Evolutionary conservation across 2,888 invertebrate species (phyloP).

Genomic region (Exephanes ischioxanthus): DNA sequence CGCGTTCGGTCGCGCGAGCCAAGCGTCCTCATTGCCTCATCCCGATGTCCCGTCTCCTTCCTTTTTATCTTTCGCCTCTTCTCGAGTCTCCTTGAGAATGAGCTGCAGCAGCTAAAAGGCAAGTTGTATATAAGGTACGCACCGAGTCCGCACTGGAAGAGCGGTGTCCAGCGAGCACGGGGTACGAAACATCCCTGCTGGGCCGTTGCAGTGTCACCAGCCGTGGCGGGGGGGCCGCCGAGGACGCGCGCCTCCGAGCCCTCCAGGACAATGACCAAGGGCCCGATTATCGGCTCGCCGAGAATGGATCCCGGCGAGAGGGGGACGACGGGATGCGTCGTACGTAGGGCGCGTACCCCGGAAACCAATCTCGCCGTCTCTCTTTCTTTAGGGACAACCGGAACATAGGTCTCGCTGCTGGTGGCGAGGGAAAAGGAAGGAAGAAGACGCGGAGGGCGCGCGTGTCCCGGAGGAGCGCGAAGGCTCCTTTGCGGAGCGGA

Average conservation of each 20-base stretch:
- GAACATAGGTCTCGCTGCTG: conserved; percentile 1
- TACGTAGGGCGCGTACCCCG: conserved; percentile 27
- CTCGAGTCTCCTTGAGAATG: conserved; percentile 27
- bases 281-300: conserved; percentile 73
- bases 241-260: conserved; percentile 58
- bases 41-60: conserved; percentile 17
- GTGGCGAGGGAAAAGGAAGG: not conserved
- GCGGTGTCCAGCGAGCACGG: conserved; percentile 18
- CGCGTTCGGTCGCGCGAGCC: conserved; percentile 59
- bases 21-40: conserved; percentile 23
- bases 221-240: conserved; percentile 57
- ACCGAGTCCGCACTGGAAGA: conserved; percentile 14
- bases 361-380: conserved; percentile 12
- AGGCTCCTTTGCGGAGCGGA: conserved; percentile 30
- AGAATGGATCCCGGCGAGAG: conserved; percentile 63
- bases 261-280: conserved; percentile 66
- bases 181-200: conserved; percentile 65
- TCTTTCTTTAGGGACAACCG: conserved; percentile 10
- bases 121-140: conserved; percentile 39
- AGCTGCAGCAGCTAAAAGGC: conserved; percentile 49
- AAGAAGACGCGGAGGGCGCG: conserved; percentile 56
- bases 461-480: conserved; percentile 60
- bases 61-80: conserved; percentile 19
- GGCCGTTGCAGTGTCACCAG: conserved; percentile 46
- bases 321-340: conserved; percentile 39